phyloP scores from a whole-genome alignment of 2,797 vertebrate genomes.

The Falco biarmicus region DNA sequence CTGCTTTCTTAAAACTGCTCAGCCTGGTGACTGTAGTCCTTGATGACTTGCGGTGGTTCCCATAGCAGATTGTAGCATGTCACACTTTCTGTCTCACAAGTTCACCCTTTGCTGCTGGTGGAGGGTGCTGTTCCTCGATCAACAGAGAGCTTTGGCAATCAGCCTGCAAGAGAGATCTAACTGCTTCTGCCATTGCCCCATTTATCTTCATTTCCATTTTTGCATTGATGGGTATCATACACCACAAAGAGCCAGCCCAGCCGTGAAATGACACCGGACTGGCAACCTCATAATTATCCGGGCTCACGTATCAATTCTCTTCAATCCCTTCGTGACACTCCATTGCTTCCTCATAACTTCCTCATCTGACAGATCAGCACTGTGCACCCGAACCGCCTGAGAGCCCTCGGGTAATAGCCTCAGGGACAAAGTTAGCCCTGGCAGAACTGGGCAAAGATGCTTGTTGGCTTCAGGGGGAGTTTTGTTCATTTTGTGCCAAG shows the following conservation, averaged over 20 bases:
- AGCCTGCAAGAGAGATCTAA: conserved; percentile 45
- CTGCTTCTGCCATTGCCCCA: conserved; percentile 58
- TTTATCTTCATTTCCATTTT: conserved; percentile 76
- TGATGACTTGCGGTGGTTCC: neutral
- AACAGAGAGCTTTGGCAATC: conserved; percentile 16
- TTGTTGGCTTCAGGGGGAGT: neutral
- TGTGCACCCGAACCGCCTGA: neutral
- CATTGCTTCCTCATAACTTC: conserved; percentile 55
- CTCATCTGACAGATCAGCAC: conserved; percentile 66
- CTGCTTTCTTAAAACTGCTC: neutral
- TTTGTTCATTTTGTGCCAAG: neutral
- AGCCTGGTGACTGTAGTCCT: neutral
- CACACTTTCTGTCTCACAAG: neutral
- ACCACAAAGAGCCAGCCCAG: conserved; percentile 71
- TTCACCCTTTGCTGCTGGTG: neutral
- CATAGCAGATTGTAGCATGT: neutral
- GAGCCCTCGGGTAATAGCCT: conserved; percentile 7
- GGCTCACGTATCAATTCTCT: conserved; percentile 69
- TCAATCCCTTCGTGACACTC: conserved; percentile 70
- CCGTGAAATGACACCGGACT: conserved; percentile 74
- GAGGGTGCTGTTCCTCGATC: conserved; percentile 8
- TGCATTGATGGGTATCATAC: conserved; percentile 71
- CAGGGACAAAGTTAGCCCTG: conserved; percentile 41
- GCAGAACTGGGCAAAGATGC: conserved; percentile 22
- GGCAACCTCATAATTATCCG: conserved; percentile 70